Evolutionary conservation across 1,140 invertebrate species (phyloP).

Genomic region (Thaumatotibia leucotreta): DNA sequence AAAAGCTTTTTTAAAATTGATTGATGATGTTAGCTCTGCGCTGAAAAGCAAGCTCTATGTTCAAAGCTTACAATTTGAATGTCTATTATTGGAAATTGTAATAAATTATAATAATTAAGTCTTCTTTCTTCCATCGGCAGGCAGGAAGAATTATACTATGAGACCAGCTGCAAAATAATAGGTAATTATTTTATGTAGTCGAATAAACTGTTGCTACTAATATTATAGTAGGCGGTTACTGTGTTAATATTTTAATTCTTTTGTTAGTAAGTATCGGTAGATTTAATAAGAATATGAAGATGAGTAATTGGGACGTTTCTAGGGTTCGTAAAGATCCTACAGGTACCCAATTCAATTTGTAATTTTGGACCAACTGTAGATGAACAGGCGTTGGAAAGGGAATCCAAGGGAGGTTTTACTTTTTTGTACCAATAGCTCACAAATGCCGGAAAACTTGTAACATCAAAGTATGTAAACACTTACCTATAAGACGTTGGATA

Average conservation of each 20-base stretch:
- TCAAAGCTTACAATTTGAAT: background rate
- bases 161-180: background rate
- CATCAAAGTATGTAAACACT: conserved; percentile 6
- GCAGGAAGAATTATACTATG: background rate
- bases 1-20: too few species aligned
- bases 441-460: background rate
- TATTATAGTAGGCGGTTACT: background rate
- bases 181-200: background rate
- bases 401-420: background rate
- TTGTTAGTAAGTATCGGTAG: too few species aligned
- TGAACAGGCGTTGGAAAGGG: too few species aligned
- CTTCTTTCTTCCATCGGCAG: background rate
- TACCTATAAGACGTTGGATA: conserved; percentile 38
- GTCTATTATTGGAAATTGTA: background rate
- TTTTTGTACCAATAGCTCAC: background rate
- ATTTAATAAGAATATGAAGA: too few species aligned
- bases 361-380: too few species aligned
- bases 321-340: too few species aligned
- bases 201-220: background rate
- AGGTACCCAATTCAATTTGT: too few species aligned
- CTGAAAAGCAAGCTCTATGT: too few species aligned
- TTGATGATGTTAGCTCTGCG: too few species aligned
- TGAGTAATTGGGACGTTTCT: too few species aligned
- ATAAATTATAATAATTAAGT: background rate
- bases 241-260: too few species aligned